Conservation (phyloP, 2,888 invertebrate species). For the Rhamnusium bicolor region DNA sequence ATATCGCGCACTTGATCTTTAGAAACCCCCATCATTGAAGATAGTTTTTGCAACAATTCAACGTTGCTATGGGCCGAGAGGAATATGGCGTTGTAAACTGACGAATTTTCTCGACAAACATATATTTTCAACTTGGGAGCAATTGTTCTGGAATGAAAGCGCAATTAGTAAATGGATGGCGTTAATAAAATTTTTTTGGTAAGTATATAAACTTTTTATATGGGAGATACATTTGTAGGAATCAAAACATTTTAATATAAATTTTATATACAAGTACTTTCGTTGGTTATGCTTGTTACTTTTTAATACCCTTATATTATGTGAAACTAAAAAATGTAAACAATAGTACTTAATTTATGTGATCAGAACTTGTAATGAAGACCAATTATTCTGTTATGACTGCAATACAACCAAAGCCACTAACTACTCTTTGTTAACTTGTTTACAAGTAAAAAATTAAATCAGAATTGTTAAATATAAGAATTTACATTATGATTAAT, state of each 20-base stretch:
- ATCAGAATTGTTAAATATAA: neutral
- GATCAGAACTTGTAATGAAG: too few relatives aligned
- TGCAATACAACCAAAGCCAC: too few relatives aligned
- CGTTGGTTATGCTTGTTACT: too few relatives aligned
- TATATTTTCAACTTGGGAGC: slow-evolving; percentile 89
- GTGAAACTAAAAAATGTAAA: too few relatives aligned
- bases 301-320: too few relatives aligned
- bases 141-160: slow-evolving; percentile 73
- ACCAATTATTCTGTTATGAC: too few relatives aligned
- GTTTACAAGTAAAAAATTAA: slow-evolving; percentile 22
- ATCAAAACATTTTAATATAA: too few relatives aligned
- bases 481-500: slow-evolving; percentile 1
- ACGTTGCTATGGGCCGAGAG: slow-evolving; percentile 78
- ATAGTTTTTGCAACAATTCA: slow-evolving; percentile 80
- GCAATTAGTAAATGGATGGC: neutral
- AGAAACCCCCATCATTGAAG: slow-evolving; percentile 74
- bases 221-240: too few relatives aligned
- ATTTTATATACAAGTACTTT: too few relatives aligned
- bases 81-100: slow-evolving; percentile 87
- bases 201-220: neutral
- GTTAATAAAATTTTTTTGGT: neutral
- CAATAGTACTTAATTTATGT: too few relatives aligned
- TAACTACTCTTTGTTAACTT: too few relatives aligned
- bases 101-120: slow-evolving; percentile 80
- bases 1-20: slow-evolving; percentile 73